Evolutionary conservation across 2,888 invertebrate genomes (phyloP).

Genomic region (Archips crataeganus): DNA sequence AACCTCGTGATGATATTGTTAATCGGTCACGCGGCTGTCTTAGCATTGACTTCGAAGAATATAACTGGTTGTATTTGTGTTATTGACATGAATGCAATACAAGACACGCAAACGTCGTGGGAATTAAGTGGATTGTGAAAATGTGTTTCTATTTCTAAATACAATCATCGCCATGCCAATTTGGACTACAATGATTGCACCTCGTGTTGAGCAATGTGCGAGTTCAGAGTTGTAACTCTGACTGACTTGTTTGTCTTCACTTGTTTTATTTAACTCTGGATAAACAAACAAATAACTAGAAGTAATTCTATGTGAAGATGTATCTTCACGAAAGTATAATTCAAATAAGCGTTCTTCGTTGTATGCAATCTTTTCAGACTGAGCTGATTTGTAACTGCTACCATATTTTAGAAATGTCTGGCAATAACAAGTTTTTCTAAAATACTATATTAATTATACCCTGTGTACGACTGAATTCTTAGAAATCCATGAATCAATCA

Average conservation of each 20-base stretch:
- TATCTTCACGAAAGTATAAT: neutral
- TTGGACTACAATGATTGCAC: slow-evolving; percentile 27
- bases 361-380: neutral
- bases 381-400: neutral
- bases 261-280: neutral
- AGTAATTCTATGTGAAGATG: no score
- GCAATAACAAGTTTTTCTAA: slow-evolving; percentile 16
- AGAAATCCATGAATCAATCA: slow-evolving; percentile 26
- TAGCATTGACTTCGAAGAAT: slow-evolving; percentile 22
- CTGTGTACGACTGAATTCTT: slow-evolving; percentile 23
- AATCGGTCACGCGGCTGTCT: slow-evolving; percentile 34
- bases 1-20: slow-evolving; percentile 39
- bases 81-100: slow-evolving; percentile 27
- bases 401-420: neutral
- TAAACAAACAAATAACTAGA: slow-evolving; percentile 1
- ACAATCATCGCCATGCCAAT: slow-evolving; percentile 38
- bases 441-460: slow-evolving; percentile 23
- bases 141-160: slow-evolving; percentile 39
- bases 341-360: neutral
- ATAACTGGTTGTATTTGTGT: slow-evolving; percentile 30
- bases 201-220: slow-evolving; percentile 26
- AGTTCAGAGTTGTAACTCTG: slow-evolving; percentile 7
- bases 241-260: slow-evolving; percentile 10
- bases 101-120: slow-evolving; percentile 39
- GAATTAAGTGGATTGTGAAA: slow-evolving; percentile 36